phyloP scores from a whole-genome alignment of 2,113 vertebrate species.

The Candoia aspera region DNA sequence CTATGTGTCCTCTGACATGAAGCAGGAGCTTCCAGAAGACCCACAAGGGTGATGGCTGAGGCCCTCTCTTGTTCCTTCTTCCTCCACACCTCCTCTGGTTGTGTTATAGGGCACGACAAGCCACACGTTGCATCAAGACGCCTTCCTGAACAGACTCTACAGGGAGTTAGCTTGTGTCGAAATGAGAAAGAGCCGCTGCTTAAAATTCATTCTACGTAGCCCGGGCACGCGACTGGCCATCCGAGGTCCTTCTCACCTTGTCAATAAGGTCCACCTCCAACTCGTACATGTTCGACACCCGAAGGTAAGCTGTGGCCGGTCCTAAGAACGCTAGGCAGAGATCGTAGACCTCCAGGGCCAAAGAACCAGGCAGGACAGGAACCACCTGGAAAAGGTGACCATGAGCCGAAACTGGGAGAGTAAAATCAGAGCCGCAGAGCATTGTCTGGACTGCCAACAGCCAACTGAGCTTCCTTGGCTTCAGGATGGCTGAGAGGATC shows the following conservation, averaged over 20 bases:
- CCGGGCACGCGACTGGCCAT: not conserved
- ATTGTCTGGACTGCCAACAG: too few relatives aligned
- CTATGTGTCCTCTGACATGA: too few relatives aligned
- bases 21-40: too few relatives aligned
- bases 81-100: too few relatives aligned
- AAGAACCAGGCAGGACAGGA: slow-evolving; percentile 63
- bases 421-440: not conserved
- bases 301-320: slow-evolving; percentile 59
- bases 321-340: slow-evolving; percentile 68
- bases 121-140: too few relatives aligned
- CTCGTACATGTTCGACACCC: slow-evolving; percentile 68
- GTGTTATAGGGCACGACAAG: too few relatives aligned
- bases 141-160: too few relatives aligned
- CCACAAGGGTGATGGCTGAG: too few relatives aligned
- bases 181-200: too few relatives aligned
- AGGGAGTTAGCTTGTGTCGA: too few relatives aligned
- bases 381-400: slow-evolving; percentile 57
- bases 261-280: slow-evolving; percentile 72
- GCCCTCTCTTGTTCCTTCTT: too few relatives aligned
- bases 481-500: not conserved
- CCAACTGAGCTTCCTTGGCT: not conserved
- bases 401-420: not conserved
- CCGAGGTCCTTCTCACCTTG: slow-evolving; percentile 53
- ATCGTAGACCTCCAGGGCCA: slow-evolving; percentile 69
- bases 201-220: too few relatives aligned